phyloP scores from a whole-genome alignment of 2,797 vertebrate species.

The Catostomus latipinnis region DNA sequence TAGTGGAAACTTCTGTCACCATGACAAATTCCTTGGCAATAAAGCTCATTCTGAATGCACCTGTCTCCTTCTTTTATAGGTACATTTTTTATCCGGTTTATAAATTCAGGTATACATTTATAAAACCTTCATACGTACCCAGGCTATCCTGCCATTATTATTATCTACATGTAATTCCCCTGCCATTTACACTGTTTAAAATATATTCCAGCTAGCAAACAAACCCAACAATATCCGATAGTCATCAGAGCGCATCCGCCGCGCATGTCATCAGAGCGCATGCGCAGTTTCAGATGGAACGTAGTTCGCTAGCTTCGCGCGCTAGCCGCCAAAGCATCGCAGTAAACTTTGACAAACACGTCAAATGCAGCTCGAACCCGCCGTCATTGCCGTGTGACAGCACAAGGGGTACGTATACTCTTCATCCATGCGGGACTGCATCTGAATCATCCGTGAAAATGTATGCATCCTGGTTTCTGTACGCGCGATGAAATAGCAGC shows the following conservation, averaged over 20 bases:
- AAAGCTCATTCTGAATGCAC: too few relatives aligned
- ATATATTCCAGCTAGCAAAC: background rate
- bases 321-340: conserved; percentile 53
- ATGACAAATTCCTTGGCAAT: too few relatives aligned
- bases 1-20: too few relatives aligned
- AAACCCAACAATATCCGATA: background rate
- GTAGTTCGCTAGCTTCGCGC: conserved; percentile 43
- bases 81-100: too few relatives aligned
- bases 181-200: background rate
- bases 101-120: too few relatives aligned
- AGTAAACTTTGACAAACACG: conserved; percentile 73
- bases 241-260: conserved; percentile 2
- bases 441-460: background rate
- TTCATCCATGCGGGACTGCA: background rate
- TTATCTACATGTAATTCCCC: too few relatives aligned
- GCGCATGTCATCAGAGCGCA: background rate
- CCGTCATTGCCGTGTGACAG: conserved; percentile 56
- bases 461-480: background rate
- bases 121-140: too few relatives aligned
- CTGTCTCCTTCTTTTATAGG: too few relatives aligned
- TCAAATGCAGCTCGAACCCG: conserved; percentile 66
- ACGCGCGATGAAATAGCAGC: conserved; percentile 6
- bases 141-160: too few relatives aligned
- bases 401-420: conserved; percentile 25
- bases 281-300: conserved; percentile 55